Evolutionary conservation across 2,888 invertebrate genomes (phyloP).

Genomic region (Tribolium freemani): DNA sequence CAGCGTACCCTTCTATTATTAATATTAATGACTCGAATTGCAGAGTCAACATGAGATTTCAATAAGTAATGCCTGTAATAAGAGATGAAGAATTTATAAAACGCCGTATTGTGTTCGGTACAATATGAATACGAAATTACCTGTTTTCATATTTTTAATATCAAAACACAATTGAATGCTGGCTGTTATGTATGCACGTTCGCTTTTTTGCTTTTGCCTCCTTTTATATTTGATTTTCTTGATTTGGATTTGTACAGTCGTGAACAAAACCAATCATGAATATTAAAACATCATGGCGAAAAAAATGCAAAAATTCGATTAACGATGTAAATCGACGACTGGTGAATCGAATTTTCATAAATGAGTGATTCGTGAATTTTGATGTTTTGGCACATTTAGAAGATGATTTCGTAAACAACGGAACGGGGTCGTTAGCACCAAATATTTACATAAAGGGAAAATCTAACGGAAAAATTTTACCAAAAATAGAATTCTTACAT

Average conservation of each 20-base stretch:
- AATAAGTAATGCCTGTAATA: slow-evolving; percentile 58
- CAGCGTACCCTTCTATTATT: slow-evolving; percentile 29
- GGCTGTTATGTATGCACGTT: slow-evolving; percentile 60
- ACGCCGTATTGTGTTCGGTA: slow-evolving; percentile 61
- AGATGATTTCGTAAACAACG: slow-evolving; percentile 26
- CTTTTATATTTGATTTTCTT: slow-evolving; percentile 20
- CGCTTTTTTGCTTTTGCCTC: slow-evolving; percentile 43
- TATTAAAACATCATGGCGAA: slow-evolving; percentile 20
- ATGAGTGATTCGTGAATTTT: slow-evolving; percentile 33
- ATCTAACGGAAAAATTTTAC: background rate
- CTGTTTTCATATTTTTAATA: slow-evolving; percentile 64
- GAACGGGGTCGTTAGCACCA: slow-evolving; percentile 27
- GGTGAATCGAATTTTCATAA: slow-evolving; percentile 39
- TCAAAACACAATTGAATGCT: slow-evolving; percentile 66
- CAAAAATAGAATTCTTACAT: background rate
- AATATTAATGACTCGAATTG: slow-evolving; percentile 47
- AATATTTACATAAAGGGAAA: slow-evolving; percentile 17
- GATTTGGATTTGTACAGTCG: background rate
- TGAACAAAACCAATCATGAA: slow-evolving; percentile 5
- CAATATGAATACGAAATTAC: slow-evolving; percentile 67
- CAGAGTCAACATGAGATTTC: slow-evolving; percentile 54
- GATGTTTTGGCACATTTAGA: slow-evolving; percentile 36
- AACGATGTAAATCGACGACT: slow-evolving; percentile 25
- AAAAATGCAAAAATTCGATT: slow-evolving; percentile 29
- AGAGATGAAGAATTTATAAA: slow-evolving; percentile 58